Percentiles rank a stretch among this genome's conserved stretches.
phyloP scores from a whole-genome alignment of 2,888 invertebrate species.

The Stomorhina lunata region DNA sequence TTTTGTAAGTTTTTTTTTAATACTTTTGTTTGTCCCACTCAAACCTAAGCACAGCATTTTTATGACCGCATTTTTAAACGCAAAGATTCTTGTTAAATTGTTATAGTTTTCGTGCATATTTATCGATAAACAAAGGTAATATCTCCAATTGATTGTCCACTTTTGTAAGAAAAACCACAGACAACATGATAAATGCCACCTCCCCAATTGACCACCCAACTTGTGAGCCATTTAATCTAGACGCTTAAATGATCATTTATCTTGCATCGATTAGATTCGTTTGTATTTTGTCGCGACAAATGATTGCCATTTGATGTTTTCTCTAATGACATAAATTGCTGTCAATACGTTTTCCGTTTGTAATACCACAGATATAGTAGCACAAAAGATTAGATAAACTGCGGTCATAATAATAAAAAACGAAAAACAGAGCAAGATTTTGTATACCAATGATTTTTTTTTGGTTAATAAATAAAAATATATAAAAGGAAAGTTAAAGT shows the following conservation, averaged over 20 bases:
- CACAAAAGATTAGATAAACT: conserved; percentile 14
- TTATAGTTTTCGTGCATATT: conserved; percentile 12
- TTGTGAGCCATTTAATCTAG: not conserved
- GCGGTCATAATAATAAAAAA: conserved; percentile 3
- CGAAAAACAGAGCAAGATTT: conserved; percentile 35
- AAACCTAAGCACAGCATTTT: conserved; percentile 5
- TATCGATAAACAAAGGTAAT: conserved; percentile 38
- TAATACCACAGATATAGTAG: not conserved
- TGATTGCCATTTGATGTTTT: conserved; percentile 64
- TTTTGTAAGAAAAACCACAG: not conserved
- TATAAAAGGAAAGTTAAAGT: no score
- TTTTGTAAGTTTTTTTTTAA: not conserved
- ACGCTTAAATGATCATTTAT: conserved; percentile 19
- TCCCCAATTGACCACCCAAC: not conserved
- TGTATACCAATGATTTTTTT: no score
- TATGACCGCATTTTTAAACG: not conserved
- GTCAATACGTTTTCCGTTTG: conserved; percentile 55
- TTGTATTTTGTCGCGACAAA: conserved; percentile 53
- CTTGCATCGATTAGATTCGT: conserved; percentile 55
- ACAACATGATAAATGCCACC: conserved; percentile 5
- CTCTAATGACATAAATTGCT: conserved; percentile 62
- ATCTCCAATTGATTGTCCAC: conserved; percentile 21
- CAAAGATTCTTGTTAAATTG: conserved; percentile 39
- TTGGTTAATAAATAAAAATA: no score
- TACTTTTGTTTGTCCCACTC: not conserved